Evolutionary conservation across 2,888 invertebrate genomes (phyloP), one percentile per base, ranked within the genome.

Genomic region (Drosophila limbata): DNA sequence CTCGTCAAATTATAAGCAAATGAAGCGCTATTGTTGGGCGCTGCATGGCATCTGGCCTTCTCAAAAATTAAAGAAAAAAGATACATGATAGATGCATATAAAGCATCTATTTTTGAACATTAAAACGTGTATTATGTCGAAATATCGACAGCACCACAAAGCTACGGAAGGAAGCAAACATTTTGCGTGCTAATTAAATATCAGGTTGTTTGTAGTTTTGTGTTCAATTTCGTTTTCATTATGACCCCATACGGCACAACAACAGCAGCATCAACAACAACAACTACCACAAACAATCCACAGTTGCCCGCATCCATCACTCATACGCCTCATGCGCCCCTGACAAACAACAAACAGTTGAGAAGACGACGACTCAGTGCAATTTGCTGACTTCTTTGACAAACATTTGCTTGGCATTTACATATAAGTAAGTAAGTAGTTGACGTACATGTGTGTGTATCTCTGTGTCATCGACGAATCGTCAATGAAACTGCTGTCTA

Each of bases 331-430:
- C 65, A 48, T 80, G 48, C 44, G 68, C 68, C 73, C 55, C 25
- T 63, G 73, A 57, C 51, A 37, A 57, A 19, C 19, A 53, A 21
- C 42, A 35, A 39, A 11, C 35, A 35, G 37, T 13, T 31, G 31
- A 21, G 17, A 47, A 15, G 53, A 25, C 25, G 51, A 3, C 28
- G 51, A 62, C 61, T 42, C 48, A 59, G 59, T 65, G 67, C 68
- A 73, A 72, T 44, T 55, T 57, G 48, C 44, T 40, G 55, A 48
- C 48, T 57, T 64, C 72, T 86, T 86, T 61, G 66, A 47, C 81
- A 80, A 81, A 85, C 86, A 81, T 70, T 81, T 74, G 66, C 57
- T 65, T 62, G 73, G 51, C 68, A 83, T 83, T 83, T 77, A 77
- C 81, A 73, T 73, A 62, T 21, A 42, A 4, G 45, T 17, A 42